A percentile compares a stretch with the other conserved stretches of the same genome.
Conservation (phyloP, 1,140 invertebrate genomes). For the Diuraphis noxia region DNA sequence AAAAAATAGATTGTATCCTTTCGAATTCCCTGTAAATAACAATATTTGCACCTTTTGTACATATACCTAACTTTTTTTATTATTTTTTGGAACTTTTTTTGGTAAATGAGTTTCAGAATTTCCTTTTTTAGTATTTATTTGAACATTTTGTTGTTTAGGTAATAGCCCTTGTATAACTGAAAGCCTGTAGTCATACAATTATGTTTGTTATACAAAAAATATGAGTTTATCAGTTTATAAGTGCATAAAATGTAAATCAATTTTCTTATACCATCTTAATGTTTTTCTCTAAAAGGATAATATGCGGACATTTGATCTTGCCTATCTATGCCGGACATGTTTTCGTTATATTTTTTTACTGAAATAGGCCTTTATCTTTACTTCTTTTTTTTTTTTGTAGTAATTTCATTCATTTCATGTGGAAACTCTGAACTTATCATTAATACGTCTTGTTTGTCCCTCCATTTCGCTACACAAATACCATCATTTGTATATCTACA, state of each 20-base stretch:
- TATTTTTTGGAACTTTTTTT: not conserved
- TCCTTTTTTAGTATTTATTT: not conserved
- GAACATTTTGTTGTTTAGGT: not conserved
- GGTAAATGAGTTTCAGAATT: not conserved
- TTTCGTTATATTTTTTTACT: conserved; percentile 54
- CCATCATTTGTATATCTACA: conserved; percentile 9
- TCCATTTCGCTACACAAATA: conserved; percentile 58
- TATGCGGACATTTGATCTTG: conserved; percentile 54
- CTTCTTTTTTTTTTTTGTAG: conserved; percentile 54
- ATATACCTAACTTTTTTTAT: not conserved
- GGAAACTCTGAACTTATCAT: conserved; percentile 55
- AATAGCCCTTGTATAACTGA: not conserved
- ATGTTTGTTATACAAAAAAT: not conserved
- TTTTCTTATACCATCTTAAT: conserved; percentile 55
- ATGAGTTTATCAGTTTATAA: conserved; percentile 50
- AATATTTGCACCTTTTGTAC: too few species aligned
- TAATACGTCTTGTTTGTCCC: conserved; percentile 58
- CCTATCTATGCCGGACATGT: conserved; percentile 55
- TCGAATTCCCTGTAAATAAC: too few species aligned
- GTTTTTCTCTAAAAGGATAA: conserved; percentile 55
- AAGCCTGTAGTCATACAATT: not conserved
- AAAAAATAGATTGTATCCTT: too few species aligned
- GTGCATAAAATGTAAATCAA: conserved; percentile 55
- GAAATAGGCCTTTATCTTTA: conserved; percentile 36
- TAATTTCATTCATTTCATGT: conserved; percentile 53